These are phyloP conservation scores for Pseudoips prasinana DNA, from an alignment of 2,888 invertebrate species.

Conservation along the genomic window DNA sequence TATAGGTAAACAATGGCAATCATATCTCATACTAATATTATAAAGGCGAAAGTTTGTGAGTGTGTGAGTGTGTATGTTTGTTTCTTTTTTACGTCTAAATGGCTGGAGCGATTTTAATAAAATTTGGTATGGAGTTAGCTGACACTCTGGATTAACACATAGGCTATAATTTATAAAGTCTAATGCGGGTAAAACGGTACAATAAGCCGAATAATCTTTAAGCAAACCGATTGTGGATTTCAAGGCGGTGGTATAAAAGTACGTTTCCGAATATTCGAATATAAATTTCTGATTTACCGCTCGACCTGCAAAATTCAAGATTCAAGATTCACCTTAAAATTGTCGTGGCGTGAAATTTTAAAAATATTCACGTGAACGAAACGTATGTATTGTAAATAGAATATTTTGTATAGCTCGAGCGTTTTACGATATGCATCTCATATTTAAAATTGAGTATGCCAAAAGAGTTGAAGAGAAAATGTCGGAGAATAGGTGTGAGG, in stretches of 20 bases:
- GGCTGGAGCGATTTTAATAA: too few relatives aligned
- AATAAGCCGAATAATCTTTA: too few relatives aligned
- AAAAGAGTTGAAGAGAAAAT: constrained; percentile 12
- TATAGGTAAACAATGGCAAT: too few relatives aligned
- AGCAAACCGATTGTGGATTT: constrained; percentile 24
- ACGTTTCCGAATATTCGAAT: constrained; percentile 45
- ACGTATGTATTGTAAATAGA: constrained; percentile 46
- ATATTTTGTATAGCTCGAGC: constrained; percentile 41
- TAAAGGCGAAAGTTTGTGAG: too few relatives aligned
- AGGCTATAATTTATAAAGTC: too few relatives aligned
- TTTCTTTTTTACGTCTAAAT: too few relatives aligned
- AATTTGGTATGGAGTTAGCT: too few relatives aligned
- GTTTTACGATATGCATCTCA: constrained; percentile 28
- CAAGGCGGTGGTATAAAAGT: constrained; percentile 1
- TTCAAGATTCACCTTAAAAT: constrained; percentile 32
- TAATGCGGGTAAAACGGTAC: too few relatives aligned
- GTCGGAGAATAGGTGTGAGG: constrained; percentile 6
- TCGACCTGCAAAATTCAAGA: constrained; percentile 40
- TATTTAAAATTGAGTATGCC: constrained; percentile 22
- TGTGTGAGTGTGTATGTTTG: too few relatives aligned
- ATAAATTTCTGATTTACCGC: constrained; percentile 58
- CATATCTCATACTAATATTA: too few relatives aligned
- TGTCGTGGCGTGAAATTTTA: constrained; percentile 39
- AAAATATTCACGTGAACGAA: constrained; percentile 47
- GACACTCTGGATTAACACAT: too few relatives aligned